Evolutionary conservation across 1,140 invertebrate species (phyloP), one percentile per base, ranked within the genome.

Genomic region (Odontomachus brunneus): DNA sequence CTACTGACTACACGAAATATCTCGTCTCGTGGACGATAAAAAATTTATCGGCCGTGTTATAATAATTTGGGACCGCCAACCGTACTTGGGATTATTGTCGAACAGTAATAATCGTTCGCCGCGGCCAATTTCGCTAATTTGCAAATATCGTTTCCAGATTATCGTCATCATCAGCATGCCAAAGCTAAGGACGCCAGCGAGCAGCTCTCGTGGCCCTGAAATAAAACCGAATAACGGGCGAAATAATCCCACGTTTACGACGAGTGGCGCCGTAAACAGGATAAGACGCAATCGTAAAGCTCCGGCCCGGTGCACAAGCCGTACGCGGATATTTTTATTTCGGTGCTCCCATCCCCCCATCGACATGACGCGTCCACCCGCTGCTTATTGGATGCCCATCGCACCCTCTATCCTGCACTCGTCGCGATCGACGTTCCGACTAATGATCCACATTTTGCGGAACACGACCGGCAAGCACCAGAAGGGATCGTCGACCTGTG

Each of bases 301-400:
- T 71, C 29, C 67, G 57, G 67, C n/a, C n/a, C n/a, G n/a, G n/a
- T 81, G 49, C 19, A 60, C n/a, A 17, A 84, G 76, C 53, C 69
- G 57, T 71, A 71, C 22, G 82, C 66, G 76, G 65, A 83, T 55
- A 78, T 82, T 71, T 85, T 84, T 84, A 84, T 84, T 80, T 67
- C 63, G 65, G 24, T 57, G 24, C 19, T n/a, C n/a, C n/a, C n/a
- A n/a, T n/a, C n/a, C n/a, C 51, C 26, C 51, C 26, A 33, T 29
- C 38, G 19, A 75, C 71, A 78, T 62, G 38, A 19, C 29, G 29
- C 29, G 2, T 33, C 5, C 29, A 5, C 29, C 29, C 29, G 29
- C 29, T 33, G 29, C 5, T 33, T 5, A 5, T 62, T 63, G 67
- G 22, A 29, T 22, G 53, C 19, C 15, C 29, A 84, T 51, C 66